Percentiles rank a stretch among this genome's conserved stretches.
phyloP scores from a whole-genome alignment of 1,140 invertebrate species.

The Leptestheria dahalacensis region DNA sequence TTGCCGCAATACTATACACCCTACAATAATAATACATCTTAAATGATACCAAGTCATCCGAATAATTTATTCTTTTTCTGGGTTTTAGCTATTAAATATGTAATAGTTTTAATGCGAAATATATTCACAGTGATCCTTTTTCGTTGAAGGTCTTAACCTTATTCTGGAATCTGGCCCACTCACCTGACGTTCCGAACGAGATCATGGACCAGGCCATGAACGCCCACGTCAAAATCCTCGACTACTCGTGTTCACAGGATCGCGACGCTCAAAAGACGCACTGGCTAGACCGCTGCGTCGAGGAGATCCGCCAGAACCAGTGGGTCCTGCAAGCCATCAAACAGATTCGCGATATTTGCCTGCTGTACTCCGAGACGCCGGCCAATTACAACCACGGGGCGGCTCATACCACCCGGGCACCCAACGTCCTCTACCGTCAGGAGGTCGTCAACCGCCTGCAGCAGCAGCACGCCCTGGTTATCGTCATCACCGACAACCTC shows the following conservation, averaged over 20 bases:
- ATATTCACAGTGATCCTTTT: too few species aligned
- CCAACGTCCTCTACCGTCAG: constrained; percentile 40
- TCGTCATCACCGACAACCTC: constrained; percentile 83
- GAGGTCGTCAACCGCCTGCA: constrained; percentile 82
- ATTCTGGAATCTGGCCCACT: constrained; percentile 93
- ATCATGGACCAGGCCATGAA: constrained; percentile 92
- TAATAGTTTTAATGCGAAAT: too few species aligned
- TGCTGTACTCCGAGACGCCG: constrained; percentile 67
- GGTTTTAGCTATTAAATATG: background rate
- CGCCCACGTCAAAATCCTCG: constrained; percentile 93
- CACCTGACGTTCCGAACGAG: constrained; percentile 88
- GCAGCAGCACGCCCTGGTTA: constrained; percentile 79
- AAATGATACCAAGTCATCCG: background rate
- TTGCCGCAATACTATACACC: too few species aligned
- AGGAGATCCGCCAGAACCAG: constrained; percentile 62
- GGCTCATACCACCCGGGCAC: constrained; percentile 19
- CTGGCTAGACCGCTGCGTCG: constrained; percentile 90
- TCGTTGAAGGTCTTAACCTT: constrained; percentile 65
- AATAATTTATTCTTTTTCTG: background rate
- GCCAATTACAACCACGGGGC: constrained; percentile 43
- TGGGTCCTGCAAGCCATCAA: constrained; percentile 91
- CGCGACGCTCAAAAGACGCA: constrained; percentile 88
- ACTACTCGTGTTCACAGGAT: constrained; percentile 91
- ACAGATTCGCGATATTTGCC: constrained; percentile 90
- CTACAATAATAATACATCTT: background rate